Percentiles rank a stretch among this genome's conserved stretches.
phyloP scores from a whole-genome alignment of 1,140 invertebrate species.

The Cherax quadricarinatus region DNA sequence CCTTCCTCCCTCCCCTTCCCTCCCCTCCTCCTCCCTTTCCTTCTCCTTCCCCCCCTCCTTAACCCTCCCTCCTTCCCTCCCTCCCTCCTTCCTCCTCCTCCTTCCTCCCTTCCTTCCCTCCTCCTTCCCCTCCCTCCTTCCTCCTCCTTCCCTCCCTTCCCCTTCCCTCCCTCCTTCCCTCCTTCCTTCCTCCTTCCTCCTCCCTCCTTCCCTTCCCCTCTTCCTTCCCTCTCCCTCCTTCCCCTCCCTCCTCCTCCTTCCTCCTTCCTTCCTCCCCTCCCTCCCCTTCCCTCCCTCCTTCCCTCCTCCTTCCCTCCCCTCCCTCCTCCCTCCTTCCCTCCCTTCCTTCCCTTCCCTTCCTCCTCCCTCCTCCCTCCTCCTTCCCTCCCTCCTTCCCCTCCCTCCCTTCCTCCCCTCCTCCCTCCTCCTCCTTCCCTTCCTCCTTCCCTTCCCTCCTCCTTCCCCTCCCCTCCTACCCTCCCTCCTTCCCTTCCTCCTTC shows the following conservation, averaged over 20 bases:
- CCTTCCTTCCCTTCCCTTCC: not conserved
- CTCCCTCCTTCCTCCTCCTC: not conserved
- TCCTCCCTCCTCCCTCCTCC: not conserved
- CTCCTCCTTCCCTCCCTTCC: not conserved
- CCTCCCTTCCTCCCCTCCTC: too few relatives aligned
- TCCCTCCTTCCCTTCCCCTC: not conserved
- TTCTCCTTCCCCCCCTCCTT: not conserved
- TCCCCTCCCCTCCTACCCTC: too few relatives aligned
- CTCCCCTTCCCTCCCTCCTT: not conserved
- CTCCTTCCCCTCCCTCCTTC: too few relatives aligned
- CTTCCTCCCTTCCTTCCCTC: not conserved
- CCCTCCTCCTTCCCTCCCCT: not conserved
- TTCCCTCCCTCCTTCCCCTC: too few relatives aligned
- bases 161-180: not conserved
- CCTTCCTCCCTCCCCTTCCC: too few relatives aligned
- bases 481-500: not conserved
- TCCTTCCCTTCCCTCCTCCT: not conserved
- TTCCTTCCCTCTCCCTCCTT: not conserved
- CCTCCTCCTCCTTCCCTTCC: not conserved
- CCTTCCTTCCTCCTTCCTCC: not conserved
- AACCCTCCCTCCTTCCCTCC: not conserved
- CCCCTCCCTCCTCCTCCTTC: not conserved
- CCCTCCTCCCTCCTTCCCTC: not conserved
- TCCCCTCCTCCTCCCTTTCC: too few relatives aligned
- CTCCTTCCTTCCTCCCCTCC: not conserved